These are phyloP conservation scores for Julus scanicus DNA, from an alignment of 2,888 invertebrate genomes.

Conservation along the genomic window DNA sequence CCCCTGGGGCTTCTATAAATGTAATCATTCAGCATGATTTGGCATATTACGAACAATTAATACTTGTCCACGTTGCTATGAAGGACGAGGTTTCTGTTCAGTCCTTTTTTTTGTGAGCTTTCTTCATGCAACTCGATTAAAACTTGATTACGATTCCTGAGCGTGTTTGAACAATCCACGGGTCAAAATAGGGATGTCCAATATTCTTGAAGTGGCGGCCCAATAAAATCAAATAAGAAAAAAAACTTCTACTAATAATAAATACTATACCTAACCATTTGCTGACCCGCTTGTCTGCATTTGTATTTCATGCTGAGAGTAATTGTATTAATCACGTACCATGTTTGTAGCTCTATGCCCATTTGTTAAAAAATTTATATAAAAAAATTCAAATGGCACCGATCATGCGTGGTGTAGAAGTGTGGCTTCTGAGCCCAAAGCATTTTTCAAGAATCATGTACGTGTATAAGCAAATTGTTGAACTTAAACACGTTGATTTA, in stretches of 20 bases:
- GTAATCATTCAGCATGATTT: slow-evolving; percentile 57
- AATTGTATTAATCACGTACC: slow-evolving; percentile 10
- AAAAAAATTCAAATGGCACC: slow-evolving; percentile 23
- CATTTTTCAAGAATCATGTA: slow-evolving; percentile 4
- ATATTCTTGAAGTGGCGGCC: slow-evolving; percentile 36
- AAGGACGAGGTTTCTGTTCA: slow-evolving; percentile 41
- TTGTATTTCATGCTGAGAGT: slow-evolving; percentile 25
- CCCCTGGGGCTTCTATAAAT: slow-evolving; percentile 32
- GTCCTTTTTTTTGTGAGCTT: not conserved
- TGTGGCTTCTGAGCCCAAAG: slow-evolving; percentile 30
- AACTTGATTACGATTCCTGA: slow-evolving; percentile 52
- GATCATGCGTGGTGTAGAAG: slow-evolving; percentile 10
- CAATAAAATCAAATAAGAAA: slow-evolving; percentile 6
- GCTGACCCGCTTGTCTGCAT: slow-evolving; percentile 34
- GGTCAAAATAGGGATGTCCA: slow-evolving; percentile 45
- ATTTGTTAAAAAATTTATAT: not conserved
- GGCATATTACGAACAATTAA: slow-evolving; percentile 56
- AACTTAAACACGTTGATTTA: not conserved
- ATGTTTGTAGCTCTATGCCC: slow-evolving; percentile 18
- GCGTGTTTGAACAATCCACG: slow-evolving; percentile 27
- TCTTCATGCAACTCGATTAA: slow-evolving; percentile 52
- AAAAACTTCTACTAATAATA: not conserved
- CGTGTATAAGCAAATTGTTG: too few relatives aligned
- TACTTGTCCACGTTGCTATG: slow-evolving; percentile 53
- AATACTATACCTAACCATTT: not conserved